Conservation (phyloP, 2,113 vertebrate species). For the Tragelaphus buxtoni region DNA sequence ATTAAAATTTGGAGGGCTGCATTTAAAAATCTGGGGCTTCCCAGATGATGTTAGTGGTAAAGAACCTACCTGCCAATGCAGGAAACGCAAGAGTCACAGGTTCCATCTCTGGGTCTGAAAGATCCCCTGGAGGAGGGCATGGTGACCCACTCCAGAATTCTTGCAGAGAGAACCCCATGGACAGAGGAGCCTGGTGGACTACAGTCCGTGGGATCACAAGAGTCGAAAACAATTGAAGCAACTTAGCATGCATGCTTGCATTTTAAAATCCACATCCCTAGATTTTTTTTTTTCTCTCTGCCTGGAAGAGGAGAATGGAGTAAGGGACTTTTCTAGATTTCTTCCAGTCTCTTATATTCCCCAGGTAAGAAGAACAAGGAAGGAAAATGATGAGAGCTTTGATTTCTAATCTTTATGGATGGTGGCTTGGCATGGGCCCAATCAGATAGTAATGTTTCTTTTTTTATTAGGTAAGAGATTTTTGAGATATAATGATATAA, state of each 20-base stretch:
- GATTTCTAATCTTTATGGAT: slow-evolving; percentile 44
- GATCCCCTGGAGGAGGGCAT: not conserved
- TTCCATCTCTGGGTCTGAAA: not conserved
- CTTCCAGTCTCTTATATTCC: not conserved
- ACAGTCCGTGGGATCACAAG: rapidly evolving
- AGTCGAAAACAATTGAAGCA: not conserved
- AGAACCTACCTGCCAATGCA: not conserved
- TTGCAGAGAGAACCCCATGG: not conserved
- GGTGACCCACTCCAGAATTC: not conserved
- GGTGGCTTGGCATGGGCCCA: not conserved
- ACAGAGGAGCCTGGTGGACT: not conserved
- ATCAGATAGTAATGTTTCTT: slow-evolving; percentile 15
- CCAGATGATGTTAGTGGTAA: not conserved
- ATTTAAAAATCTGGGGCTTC: slow-evolving; percentile 32
- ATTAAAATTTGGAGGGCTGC: slow-evolving; percentile 39
- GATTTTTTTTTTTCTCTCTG: not conserved
- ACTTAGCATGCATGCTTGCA: not conserved
- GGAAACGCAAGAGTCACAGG: not conserved
- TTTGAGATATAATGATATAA: not conserved
- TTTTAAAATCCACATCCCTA: slow-evolving; percentile 40
- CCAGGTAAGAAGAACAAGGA: not conserved
- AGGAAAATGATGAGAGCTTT: slow-evolving; percentile 2
- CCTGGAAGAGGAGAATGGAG: not conserved
- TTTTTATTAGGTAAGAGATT: not conserved
- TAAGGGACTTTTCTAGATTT: slow-evolving; percentile 1